Base-by-base conservation (phyloP, 1,140 invertebrate species). In the Bactericera cockerelli region DNA sequence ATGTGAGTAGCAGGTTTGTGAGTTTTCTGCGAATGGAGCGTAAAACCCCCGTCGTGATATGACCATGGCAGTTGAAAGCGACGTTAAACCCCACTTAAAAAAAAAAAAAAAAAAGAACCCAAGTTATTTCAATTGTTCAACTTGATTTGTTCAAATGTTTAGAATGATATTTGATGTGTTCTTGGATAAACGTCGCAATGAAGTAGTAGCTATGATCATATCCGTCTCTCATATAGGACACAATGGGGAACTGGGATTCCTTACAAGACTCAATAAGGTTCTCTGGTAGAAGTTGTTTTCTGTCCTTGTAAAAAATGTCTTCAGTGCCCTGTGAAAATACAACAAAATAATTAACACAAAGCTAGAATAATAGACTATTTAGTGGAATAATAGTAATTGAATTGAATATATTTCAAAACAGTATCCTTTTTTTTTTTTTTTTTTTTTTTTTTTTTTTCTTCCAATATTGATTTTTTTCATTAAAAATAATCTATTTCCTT, bases 141-240 rank as follows among this genome's bases (percentile, higher is more conserved):
- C n/a, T n/a, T n/a, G n/a, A n/a, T n/a, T n/a, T n/a, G n/a, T n/a
- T n/a, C n/a, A n/a, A n/a, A n/a, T n/a, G 62, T 33, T 83, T 86
- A 13, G 83, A 79, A 75, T 96, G 93, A 72, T 93, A 87, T 64
- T 81, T 80, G 63, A 99, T 81, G 72, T 99, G 96, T 68, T 98
- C 93, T 53, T 81, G 87, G 42, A 99, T 86, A 70, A 93, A 99
- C 0, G 90, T 84, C 2, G 89, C 75, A 64, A 99, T 89, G 68
- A 95, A 98, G 69, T 82, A 98, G 67, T 98, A 99, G 56, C 89
- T 87, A 71, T 99, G 96, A 73, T 98, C 93, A 71, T 98, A 99
- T 1, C 63, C 63, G 2, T 67, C 62, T 16, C 57, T 56, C 64
- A 90, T 81, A 14, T 89, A 76, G 56, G 84, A 79, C 0, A 89